A percentile compares a stretch with the other conserved stretches of the same genome.
Evolutionary conservation across 2,113 vertebrate genomes (phyloP).

Genomic region (Physeter macrocephalus): DNA sequence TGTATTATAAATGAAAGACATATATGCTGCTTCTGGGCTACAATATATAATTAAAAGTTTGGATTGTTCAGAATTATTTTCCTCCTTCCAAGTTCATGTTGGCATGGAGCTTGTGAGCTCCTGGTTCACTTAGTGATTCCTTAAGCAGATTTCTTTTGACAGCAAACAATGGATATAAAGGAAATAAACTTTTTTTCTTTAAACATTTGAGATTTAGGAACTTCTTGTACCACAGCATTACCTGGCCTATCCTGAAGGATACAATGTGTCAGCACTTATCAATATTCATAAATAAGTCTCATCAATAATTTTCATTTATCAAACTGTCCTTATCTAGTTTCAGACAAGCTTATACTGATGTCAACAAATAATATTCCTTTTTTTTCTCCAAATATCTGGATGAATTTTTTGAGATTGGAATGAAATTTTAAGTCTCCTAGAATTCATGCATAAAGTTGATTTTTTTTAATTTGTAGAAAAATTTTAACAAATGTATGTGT

Average conservation of each 20-base stretch:
- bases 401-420: neutral
- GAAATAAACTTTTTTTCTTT: neutral
- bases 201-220: neutral
- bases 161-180: neutral
- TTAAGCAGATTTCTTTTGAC: neutral
- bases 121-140: neutral
- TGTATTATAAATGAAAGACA: neutral
- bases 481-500: neutral
- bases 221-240: neutral
- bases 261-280: neutral
- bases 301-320: neutral
- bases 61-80: neutral
- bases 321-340: neutral
- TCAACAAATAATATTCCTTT: neutral
- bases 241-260: neutral
- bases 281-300: neutral
- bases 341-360: neutral
- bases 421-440: neutral
- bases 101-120: neutral
- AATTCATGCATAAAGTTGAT: neutral
- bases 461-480: neutral
- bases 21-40: neutral
- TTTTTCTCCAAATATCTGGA: neutral
- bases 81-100: neutral
- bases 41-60: neutral